These are phyloP conservation scores for Python bivittatus DNA, from an alignment of 2,113 vertebrate species.

Conservation along the genomic window DNA sequence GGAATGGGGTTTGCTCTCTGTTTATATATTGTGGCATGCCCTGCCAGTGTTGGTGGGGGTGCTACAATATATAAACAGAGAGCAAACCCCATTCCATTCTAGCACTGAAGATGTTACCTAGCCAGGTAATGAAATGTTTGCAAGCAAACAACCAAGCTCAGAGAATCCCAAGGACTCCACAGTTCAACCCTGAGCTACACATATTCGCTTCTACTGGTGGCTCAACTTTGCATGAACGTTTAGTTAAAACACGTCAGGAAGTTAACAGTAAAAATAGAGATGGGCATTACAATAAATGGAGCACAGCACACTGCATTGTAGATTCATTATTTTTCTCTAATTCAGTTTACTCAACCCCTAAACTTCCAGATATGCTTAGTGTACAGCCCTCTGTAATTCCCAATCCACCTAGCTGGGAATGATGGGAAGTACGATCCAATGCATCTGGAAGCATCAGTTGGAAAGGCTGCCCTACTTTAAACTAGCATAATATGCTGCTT, in stretches of 20 bases:
- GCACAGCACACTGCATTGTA: fast-evolving
- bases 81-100: too few relatives aligned
- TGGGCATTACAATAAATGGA: slow-evolving; percentile 6
- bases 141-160: too few relatives aligned
- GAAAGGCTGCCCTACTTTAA: background rate
- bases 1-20: too few relatives aligned
- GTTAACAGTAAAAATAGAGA: background rate
- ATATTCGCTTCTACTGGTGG: too few relatives aligned
- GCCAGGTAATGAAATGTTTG: too few relatives aligned
- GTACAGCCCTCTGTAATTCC: background rate
- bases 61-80: too few relatives aligned
- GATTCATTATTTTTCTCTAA: slow-evolving; percentile 17
- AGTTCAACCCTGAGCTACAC: too few relatives aligned
- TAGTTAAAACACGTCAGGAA: background rate
- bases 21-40: too few relatives aligned
- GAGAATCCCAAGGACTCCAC: too few relatives aligned
- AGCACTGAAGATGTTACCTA: too few relatives aligned
- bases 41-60: too few relatives aligned
- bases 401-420: background rate
- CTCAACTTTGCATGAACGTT: background rate
- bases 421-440: background rate
- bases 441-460: background rate
- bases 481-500: background rate
- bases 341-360: background rate
- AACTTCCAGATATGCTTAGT: background rate